Conservation (phyloP, 2,113 vertebrate species). For the Actenoides hombroni region DNA sequence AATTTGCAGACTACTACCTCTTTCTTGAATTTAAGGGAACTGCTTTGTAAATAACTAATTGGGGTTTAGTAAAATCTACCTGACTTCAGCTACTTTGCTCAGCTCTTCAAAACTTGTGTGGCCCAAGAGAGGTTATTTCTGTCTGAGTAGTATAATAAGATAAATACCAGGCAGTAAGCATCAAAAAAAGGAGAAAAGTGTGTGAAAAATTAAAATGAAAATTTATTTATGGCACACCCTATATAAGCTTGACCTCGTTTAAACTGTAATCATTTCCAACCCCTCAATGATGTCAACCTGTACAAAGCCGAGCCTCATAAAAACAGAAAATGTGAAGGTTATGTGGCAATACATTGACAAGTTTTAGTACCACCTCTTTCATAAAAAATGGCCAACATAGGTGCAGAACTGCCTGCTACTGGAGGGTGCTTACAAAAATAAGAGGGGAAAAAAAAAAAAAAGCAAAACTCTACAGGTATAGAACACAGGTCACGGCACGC, state of each 20-base stretch:
- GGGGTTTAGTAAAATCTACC: neutral
- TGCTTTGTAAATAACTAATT: neutral
- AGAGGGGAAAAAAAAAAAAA: neutral
- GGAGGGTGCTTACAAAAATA: neutral
- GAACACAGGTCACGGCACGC: neutral
- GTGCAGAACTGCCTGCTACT: neutral
- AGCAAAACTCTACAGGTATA: neutral
- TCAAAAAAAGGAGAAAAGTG: neutral
- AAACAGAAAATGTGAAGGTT: conserved; percentile 3
- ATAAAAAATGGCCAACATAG: neutral
- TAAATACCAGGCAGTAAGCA: neutral
- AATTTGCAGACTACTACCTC: neutral
- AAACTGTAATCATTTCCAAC: conserved; percentile 22
- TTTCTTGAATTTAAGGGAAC: neutral
- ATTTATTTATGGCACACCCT: neutral
- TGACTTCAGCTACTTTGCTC: neutral
- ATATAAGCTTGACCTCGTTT: neutral
- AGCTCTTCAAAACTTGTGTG: neutral
- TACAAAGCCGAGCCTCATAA: conserved; percentile 16
- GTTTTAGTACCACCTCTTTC: conserved; percentile 29
- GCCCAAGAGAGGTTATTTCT: neutral
- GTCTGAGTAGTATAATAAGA: neutral
- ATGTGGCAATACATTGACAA: conserved; percentile 39
- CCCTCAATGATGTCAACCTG: neutral
- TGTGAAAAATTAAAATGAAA: conserved; percentile 32